phyloP scores from a whole-genome alignment of 2,113 vertebrate species.

The Gavialis gangeticus region DNA sequence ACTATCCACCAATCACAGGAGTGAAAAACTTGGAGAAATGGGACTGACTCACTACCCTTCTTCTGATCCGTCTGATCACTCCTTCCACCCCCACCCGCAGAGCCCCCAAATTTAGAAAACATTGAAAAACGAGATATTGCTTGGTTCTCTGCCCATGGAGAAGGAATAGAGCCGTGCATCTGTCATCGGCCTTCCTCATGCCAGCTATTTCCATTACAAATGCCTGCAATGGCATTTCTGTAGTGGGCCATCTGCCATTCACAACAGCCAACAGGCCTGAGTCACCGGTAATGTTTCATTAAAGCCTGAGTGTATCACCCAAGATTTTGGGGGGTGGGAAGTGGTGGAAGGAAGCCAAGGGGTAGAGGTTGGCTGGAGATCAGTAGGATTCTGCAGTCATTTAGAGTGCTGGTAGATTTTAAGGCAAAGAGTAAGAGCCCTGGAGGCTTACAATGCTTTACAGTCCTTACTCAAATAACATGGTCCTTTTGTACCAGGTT shows the following conservation, averaged over 20 bases:
- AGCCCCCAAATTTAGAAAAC: neutral
- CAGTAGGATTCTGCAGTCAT: neutral
- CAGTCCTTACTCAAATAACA: neutral
- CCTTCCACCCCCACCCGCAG: neutral
- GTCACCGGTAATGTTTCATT: neutral
- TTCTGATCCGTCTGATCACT: neutral
- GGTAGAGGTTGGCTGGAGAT: neutral
- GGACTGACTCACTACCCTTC: neutral
- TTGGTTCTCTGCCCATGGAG: fast-evolving
- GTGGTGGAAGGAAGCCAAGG: neutral
- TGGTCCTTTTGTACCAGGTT: too few relatives aligned
- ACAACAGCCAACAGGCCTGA: neutral
- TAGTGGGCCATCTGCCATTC: neutral
- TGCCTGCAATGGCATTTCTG: neutral
- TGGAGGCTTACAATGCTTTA: neutral
- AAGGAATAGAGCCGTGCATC: neutral
- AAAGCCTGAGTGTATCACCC: neutral
- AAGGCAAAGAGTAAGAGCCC: neutral
- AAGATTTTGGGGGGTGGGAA: neutral
- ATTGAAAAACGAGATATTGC: fast-evolving
- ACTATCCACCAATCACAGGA: fast-evolving
- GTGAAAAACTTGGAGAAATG: neutral
- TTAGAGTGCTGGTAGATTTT: neutral
- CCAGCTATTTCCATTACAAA: neutral
- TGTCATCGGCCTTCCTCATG: neutral